Evolutionary conservation across 2,888 invertebrate species (phyloP).

Genomic region (Drosophila histrio): DNA sequence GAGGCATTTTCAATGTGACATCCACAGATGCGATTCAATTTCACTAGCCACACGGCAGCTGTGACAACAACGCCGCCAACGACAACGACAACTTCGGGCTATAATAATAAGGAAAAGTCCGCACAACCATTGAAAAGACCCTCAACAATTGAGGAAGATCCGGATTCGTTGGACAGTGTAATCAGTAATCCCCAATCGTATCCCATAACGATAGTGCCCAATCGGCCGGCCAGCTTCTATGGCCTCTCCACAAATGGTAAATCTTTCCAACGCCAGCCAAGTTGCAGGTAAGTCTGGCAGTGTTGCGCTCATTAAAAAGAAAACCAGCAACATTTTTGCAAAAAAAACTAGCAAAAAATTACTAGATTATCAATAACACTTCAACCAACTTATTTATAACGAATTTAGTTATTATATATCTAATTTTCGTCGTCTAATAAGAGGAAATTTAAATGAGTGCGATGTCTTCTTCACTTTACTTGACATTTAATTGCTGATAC

Average conservation of each 20-base stretch:
- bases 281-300: conserved; percentile 81
- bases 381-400: too few species aligned
- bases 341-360: too few species aligned
- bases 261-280: conserved; percentile 80
- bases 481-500: too few species aligned
- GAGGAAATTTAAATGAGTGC: too few species aligned
- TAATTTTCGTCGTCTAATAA: too few species aligned
- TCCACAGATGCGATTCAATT: conserved; percentile 72
- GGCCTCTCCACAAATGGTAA: conserved; percentile 80
- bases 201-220: conserved; percentile 84
- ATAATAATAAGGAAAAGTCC: conserved; percentile 37
- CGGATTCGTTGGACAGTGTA: conserved; percentile 83
- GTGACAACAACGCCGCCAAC: conserved; percentile 20
- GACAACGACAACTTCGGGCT: conserved; percentile 10
- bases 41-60: conserved; percentile 55
- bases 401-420: too few species aligned
- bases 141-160: conserved; percentile 82
- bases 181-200: conserved; percentile 83
- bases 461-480: too few species aligned
- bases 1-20: conserved; percentile 29
- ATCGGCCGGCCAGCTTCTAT: conserved; percentile 82
- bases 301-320: too few species aligned
- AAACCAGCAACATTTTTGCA: too few species aligned
- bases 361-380: too few species aligned
- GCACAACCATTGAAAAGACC: conserved; percentile 69